Evolutionary conservation across 2,113 vertebrate genomes (phyloP), one percentile per base, ranked within the genome.

Genomic region (Merops nubicus): DNA sequence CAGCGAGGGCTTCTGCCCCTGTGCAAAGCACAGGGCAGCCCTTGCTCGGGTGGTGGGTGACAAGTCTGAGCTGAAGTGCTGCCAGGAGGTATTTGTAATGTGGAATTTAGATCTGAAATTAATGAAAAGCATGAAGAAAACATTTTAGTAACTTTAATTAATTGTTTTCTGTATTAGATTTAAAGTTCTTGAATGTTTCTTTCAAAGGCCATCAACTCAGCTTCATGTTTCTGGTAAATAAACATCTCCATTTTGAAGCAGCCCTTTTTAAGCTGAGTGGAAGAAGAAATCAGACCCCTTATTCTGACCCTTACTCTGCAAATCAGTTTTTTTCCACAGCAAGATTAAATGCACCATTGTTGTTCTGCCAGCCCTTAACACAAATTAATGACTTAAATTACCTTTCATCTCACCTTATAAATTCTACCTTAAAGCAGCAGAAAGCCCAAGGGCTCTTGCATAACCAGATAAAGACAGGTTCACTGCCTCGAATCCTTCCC

Each of bases 311-410:
- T 26, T 85, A 53, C 65, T 76, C 90, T 81, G 78, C 54, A 83
- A 94, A 92, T 87, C 72, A 69, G 6, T 4, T 93, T 93, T 94
- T 95, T 97, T 93, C 82, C n/a, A 23, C 45, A 85, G 82, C 1
- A 6, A 94, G 93, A 95, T 96, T 96, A 96, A 97, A 96, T 91
- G 89, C 20, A 15, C 56, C 0, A 34, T 93, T 95, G 91, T 95
- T 97, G 84, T 97, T 95, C 96, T 97, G 96, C 95, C 96, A 97
- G 70, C 78, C 94, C 91, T 96, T 97, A 97, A 97, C 73, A 23
- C 92, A 96, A 97, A 97, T 97, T 97, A 97, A 97, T 97, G 95
- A 96, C 96, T 95, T 95, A 95, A 97, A 97, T 97, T 97, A 97
- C 88, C 97, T 96, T 97, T 96, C 96, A 96, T 97, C 96, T 96